Evolutionary conservation across 2,888 invertebrate species (phyloP), one percentile per base, ranked within the genome.

Genomic region (Tholera decimalis): DNA sequence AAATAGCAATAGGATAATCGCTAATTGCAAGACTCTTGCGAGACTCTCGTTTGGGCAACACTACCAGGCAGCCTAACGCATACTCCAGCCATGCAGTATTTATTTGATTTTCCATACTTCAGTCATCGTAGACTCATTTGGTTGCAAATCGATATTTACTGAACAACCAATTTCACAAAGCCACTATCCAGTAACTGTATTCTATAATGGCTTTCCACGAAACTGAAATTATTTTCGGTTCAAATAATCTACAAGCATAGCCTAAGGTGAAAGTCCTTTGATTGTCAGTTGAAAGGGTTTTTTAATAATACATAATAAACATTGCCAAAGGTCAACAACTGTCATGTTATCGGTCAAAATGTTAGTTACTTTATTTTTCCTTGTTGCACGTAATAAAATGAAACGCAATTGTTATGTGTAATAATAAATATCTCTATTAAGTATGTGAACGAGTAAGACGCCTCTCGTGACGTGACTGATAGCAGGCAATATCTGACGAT

Each of bases 321-420:
- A 41, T 30, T 13, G 15, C n/a, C 11, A 51, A 55, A 73, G 74
- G 53, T 68, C 43, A 57, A 37, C 9, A n/a, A 24, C 30, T 22
- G 22, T 11, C 4, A 8, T 51, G 55, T 75, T 75, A 73, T 69
- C 75, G 64, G 75, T 64, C 58, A 69, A 26, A 15, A 4, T 30
- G 9, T 55, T 28, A 22, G 41, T 70, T 39, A 28, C 26, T 37
- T 47, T 33, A 15, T 61, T 57, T 66, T 75, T 70, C 58, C 64
- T 59, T 47, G 33, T 50, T 65, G 8, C 8, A 30, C 9, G 37
- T 15, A 49, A 44, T 56, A 26, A 66, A 37, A n/a, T 47, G 18
- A 20, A 26, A 39, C 5, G 13, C 28, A 20, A 11, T 41, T 41
- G 22, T 30, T 30, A 15, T 35, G 43, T 50, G 24, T 24, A 49